phyloP scores from a whole-genome alignment of 2,113 vertebrate genomes.

The Dromiciops gliroides region DNA sequence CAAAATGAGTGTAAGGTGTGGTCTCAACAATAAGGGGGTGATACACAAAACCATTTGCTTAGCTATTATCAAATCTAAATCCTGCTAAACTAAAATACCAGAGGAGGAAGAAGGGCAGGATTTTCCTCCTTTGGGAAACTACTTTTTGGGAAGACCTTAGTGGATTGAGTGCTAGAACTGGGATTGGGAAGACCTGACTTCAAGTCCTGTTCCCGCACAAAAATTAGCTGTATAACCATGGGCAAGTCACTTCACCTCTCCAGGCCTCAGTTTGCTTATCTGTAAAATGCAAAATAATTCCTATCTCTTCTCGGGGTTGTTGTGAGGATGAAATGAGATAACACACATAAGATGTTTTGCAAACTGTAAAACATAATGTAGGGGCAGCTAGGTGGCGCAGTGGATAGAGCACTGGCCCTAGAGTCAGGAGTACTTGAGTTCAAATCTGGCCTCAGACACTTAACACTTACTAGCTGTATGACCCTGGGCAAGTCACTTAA shows the following conservation, averaged over 20 bases:
- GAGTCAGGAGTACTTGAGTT: too few species aligned
- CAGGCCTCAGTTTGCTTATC: not conserved
- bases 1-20: not conserved
- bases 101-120: not conserved
- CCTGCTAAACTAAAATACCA: not conserved
- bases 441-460: too few species aligned
- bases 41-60: not conserved
- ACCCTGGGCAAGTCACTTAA: too few species aligned
- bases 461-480: too few species aligned
- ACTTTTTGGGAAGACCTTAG: not conserved
- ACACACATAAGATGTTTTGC: not conserved
- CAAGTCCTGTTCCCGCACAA: not conserved
- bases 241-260: too few species aligned
- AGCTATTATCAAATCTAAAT: not conserved
- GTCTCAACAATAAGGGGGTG: not conserved
- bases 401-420: too few species aligned
- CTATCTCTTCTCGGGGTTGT: not conserved
- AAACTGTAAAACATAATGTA: not conserved
- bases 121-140: not conserved
- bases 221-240: not conserved
- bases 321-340: not conserved
- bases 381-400: too few species aligned
- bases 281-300: not conserved
- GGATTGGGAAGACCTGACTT: not conserved
- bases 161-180: not conserved